phyloP scores from a whole-genome alignment of 1,140 invertebrate species.

The Homalodisca vitripennis region DNA sequence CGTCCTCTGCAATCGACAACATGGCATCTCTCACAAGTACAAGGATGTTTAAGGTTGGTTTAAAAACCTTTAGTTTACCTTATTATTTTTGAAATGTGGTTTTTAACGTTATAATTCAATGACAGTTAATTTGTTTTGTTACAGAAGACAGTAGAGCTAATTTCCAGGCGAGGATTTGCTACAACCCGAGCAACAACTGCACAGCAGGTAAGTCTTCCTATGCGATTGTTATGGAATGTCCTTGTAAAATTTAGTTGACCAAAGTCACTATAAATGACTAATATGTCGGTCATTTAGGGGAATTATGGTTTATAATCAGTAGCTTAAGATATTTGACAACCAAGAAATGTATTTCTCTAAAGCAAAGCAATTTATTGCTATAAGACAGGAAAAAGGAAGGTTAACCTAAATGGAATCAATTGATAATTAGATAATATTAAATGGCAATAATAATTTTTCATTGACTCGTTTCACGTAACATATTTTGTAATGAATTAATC shows the following conservation, averaged over 20 bases:
- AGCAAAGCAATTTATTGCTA: too few relatives aligned
- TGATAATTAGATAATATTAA: too few relatives aligned
- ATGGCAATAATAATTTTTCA: too few relatives aligned
- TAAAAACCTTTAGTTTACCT: not conserved
- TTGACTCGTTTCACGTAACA: too few relatives aligned
- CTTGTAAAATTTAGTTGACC: not conserved
- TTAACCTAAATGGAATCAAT: too few relatives aligned
- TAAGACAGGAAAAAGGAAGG: too few relatives aligned
- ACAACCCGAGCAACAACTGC: slow-evolving; percentile 9
- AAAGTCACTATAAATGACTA: too few relatives aligned
- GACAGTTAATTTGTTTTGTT: not conserved
- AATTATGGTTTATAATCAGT: too few relatives aligned
- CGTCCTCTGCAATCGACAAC: not conserved
- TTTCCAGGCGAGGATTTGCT: slow-evolving; percentile 5
- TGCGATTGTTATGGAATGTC: not conserved
- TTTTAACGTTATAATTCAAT: not conserved
- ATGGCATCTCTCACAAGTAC: slow-evolving; percentile 9
- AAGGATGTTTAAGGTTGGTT: slow-evolving; percentile 22
- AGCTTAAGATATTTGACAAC: too few relatives aligned
- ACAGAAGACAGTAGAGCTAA: slow-evolving; percentile 8
- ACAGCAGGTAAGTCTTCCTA: slow-evolving; percentile 7
- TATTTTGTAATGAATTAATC: too few relatives aligned
- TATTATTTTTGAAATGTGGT: not conserved
- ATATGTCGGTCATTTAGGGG: too few relatives aligned
- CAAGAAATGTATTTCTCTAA: too few relatives aligned